These are phyloP conservation scores for Loriculus beryllinus DNA, from an alignment of 2,797 vertebrate genomes.

Conservation along the genomic window DNA sequence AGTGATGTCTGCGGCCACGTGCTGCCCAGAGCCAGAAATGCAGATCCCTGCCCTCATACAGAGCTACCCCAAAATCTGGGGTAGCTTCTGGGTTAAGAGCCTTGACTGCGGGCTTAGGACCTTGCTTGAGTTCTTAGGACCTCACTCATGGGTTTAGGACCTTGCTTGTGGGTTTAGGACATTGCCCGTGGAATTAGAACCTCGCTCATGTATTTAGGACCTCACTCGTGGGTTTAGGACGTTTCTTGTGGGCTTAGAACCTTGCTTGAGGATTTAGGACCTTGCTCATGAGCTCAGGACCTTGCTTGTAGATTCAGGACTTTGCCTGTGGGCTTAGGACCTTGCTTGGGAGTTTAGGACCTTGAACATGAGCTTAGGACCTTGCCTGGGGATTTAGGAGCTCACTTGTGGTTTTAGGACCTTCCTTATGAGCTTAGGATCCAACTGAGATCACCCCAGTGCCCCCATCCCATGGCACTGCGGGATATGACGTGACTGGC, in stretches of 20 bases:
- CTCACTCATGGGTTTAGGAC: neutral
- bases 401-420: neutral
- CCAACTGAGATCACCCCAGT: neutral
- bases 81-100: neutral
- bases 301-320: neutral
- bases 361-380: neutral
- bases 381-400: neutral
- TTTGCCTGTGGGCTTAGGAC: rapidly evolving
- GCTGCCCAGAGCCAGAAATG: neutral
- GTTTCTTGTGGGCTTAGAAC: neutral
- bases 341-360: neutral
- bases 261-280: rapidly evolving
- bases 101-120: too few species aligned
- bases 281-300: too few species aligned
- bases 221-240: neutral
- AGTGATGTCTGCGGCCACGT: neutral
- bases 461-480: rapidly evolving
- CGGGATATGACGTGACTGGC: neutral
- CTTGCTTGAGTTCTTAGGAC: neutral
- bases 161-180: neutral
- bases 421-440: neutral
- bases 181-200: neutral
- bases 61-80: neutral
- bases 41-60: rapidly evolving
- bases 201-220: too few species aligned